These are phyloP conservation scores for Chironex yamaguchii DNA, from an alignment of 30 jellyfish, hydroid and myxozoan genomes.

Conservation along the genomic window DNA sequence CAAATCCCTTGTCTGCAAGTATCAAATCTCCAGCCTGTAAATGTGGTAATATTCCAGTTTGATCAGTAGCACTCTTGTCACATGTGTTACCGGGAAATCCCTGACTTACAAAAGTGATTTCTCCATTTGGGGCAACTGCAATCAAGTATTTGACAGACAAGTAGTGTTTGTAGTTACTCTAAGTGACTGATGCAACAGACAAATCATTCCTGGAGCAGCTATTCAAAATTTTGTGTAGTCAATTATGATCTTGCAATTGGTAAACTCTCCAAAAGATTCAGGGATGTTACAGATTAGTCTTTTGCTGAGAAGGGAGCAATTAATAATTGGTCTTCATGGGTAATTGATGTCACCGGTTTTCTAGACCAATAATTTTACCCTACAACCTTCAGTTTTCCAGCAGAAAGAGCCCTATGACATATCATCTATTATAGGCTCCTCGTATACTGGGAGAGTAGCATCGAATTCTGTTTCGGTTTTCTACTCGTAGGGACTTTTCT, in stretches of 20 bases:
- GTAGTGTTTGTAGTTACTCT: slow-evolving; percentile 40
- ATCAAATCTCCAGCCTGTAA: slow-evolving; percentile 48
- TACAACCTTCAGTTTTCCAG: too few species aligned
- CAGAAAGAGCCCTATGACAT: too few species aligned
- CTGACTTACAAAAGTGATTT: slow-evolving; percentile 37
- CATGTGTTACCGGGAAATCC: slow-evolving; percentile 44
- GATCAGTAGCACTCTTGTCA: slow-evolving; percentile 44
- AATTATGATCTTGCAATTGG: slow-evolving; percentile 38
- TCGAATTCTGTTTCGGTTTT: too few species aligned
- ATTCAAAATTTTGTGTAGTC: slow-evolving; percentile 63
- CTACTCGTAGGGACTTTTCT: too few species aligned
- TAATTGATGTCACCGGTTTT: slow-evolving; percentile 2
- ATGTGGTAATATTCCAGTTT: slow-evolving; percentile 1
- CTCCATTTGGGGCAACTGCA: slow-evolving; percentile 50
- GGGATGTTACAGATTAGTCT: slow-evolving; percentile 24
- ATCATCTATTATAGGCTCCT: too few species aligned
- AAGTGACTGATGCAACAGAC: slow-evolving; percentile 3
- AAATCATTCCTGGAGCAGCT: slow-evolving; percentile 38
- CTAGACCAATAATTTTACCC: slow-evolving; percentile 32
- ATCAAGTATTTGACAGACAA: slow-evolving; percentile 18
- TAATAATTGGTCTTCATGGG: slow-evolving; percentile 15
- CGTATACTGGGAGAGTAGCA: too few species aligned
- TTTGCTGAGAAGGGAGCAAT: too few species aligned
- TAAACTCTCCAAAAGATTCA: slow-evolving; percentile 15
- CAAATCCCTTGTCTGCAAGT: slow-evolving; percentile 54